Evolutionary conservation across 2,888 invertebrate species (phyloP).

Genomic region (Heliothis peltigera): DNA sequence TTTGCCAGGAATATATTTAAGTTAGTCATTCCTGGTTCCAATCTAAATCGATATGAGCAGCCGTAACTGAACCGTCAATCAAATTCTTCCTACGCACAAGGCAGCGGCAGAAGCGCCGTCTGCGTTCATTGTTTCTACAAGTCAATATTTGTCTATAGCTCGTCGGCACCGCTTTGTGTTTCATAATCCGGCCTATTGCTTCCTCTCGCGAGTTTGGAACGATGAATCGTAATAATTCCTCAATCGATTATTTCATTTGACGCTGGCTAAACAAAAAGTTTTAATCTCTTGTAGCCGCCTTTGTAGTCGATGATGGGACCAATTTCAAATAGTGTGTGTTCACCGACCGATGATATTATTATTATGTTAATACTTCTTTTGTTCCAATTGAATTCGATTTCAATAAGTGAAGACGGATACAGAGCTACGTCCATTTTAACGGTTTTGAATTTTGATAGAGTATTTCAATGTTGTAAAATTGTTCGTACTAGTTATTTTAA

Average conservation of each 20-base stretch:
- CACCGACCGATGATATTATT: slow-evolving; percentile 52
- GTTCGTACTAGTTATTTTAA: not conserved
- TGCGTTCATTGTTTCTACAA: slow-evolving; percentile 84
- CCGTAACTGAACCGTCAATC: slow-evolving; percentile 76
- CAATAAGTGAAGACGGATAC: slow-evolving; percentile 33
- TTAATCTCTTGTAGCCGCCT: slow-evolving; percentile 79
- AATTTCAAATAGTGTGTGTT: slow-evolving; percentile 69
- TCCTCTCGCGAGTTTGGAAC: slow-evolving; percentile 80
- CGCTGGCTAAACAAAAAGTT: slow-evolving; percentile 79
- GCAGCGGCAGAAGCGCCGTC: slow-evolving; percentile 69
- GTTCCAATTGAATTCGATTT: slow-evolving; percentile 65
- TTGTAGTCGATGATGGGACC: slow-evolving; percentile 75
- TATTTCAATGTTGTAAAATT: not conserved
- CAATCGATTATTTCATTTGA: slow-evolving; percentile 86
- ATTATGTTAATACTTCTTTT: slow-evolving; percentile 77
- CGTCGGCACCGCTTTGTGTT: slow-evolving; percentile 84
- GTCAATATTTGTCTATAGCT: slow-evolving; percentile 89
- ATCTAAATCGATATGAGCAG: slow-evolving; percentile 45
- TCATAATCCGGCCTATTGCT: slow-evolving; percentile 83
- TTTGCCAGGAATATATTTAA: slow-evolving; percentile 56
- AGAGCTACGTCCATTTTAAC: slow-evolving; percentile 6
- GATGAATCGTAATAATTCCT: slow-evolving; percentile 88
- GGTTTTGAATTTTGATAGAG: not conserved
- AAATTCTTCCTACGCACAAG: slow-evolving; percentile 76
- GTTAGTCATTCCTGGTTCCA: slow-evolving; percentile 32